Evolutionary conservation across 1,140 invertebrate genomes (phyloP).

Genomic region (Drosophila sturtevanti): DNA sequence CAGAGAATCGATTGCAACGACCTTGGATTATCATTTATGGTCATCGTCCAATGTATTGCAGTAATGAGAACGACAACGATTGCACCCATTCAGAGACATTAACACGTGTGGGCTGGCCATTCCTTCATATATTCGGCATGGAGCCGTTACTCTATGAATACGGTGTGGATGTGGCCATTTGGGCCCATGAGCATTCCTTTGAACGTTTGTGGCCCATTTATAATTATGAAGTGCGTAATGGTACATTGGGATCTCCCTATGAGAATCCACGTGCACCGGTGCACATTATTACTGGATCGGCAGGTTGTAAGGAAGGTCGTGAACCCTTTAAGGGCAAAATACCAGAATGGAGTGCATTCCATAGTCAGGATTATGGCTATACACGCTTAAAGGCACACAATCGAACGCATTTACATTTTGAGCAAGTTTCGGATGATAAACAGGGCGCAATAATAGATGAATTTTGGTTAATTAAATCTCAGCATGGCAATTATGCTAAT

Average conservation of each 20-base stretch:
- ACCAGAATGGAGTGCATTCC: constrained; percentile 79
- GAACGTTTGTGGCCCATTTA: constrained; percentile 97
- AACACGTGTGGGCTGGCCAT: constrained; percentile 89
- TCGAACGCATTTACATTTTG: constrained; percentile 92
- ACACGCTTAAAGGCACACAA: constrained; percentile 92
- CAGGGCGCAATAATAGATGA: constrained; percentile 89
- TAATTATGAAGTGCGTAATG: constrained; percentile 93
- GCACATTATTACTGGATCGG: constrained; percentile 96
- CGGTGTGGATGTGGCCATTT: constrained; percentile 96
- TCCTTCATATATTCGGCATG: constrained; percentile 88
- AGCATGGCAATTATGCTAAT: constrained; percentile 82
- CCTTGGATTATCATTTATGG: constrained; percentile 98
- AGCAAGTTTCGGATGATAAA: constrained; percentile 95
- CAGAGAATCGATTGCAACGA: constrained; percentile 86
- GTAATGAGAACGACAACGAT: constrained; percentile 93
- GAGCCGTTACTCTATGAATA: constrained; percentile 94
- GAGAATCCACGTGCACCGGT: constrained; percentile 94
- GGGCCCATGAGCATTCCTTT: constrained; percentile 98
- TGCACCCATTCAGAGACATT: constrained; percentile 91
- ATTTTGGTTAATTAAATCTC: constrained; percentile 90
- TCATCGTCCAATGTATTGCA: constrained; percentile 99
- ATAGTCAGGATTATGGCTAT: constrained; percentile 96
- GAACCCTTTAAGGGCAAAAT: constrained; percentile 82
- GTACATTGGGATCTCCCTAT: constrained; percentile 90
- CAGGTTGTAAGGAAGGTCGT: constrained; percentile 89